phyloP scores from a whole-genome alignment of 2,797 vertebrate genomes.

The Otus scops region DNA sequence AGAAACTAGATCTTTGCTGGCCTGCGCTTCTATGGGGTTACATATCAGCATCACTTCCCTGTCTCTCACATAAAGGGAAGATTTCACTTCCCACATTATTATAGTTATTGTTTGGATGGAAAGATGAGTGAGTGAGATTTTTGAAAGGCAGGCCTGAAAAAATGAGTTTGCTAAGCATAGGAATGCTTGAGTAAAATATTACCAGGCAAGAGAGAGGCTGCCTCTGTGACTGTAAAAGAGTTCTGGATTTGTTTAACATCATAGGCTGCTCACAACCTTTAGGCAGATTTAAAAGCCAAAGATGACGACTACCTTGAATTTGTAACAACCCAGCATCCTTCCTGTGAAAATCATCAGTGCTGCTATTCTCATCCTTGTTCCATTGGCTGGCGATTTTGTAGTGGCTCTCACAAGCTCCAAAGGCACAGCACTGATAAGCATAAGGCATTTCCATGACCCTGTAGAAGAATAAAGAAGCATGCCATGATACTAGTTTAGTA shows the following conservation, averaged over 20 bases:
- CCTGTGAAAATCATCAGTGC: slow-evolving; percentile 73
- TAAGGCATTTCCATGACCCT: slow-evolving; percentile 94
- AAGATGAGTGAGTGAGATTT: background rate
- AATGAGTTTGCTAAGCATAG: background rate
- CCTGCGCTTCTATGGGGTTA: background rate
- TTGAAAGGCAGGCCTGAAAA: background rate
- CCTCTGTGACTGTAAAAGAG: background rate
- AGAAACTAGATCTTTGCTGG: background rate
- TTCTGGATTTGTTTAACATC: background rate
- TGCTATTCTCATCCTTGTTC: slow-evolving; percentile 81
- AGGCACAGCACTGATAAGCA: slow-evolving; percentile 93
- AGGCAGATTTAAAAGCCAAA: background rate
- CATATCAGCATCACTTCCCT: background rate
- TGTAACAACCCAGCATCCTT: slow-evolving; percentile 78
- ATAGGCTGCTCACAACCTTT: background rate
- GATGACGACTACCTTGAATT: slow-evolving; percentile 78
- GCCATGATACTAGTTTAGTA: background rate
- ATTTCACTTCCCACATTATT: background rate
- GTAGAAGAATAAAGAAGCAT: slow-evolving; percentile 4
- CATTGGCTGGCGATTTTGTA: slow-evolving; percentile 78
- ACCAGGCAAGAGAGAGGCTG: background rate
- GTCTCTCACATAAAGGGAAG: background rate
- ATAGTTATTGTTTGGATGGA: background rate
- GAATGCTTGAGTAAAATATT: background rate
- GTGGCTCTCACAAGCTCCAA: slow-evolving; percentile 82